These are phyloP conservation scores for Acleris cristana DNA, from an alignment of 2,888 invertebrate genomes.

Conservation along the genomic window DNA sequence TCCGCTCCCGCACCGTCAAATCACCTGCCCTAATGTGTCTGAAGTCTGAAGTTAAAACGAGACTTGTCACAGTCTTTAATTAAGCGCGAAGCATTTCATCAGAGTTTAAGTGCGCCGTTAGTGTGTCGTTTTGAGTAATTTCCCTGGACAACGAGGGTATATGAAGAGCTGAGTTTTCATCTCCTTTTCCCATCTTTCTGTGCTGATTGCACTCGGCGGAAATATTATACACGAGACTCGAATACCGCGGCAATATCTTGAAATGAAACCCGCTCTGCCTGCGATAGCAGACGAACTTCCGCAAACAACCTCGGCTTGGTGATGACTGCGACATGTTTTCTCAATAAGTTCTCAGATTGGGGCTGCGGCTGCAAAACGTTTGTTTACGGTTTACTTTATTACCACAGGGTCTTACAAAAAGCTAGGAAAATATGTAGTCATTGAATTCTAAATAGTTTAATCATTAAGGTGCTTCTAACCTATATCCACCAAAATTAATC, in stretches of 20 bases:
- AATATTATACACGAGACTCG: constrained; percentile 34
- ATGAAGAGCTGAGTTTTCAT: constrained; percentile 33
- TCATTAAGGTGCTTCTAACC: no score
- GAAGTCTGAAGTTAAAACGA: constrained; percentile 3
- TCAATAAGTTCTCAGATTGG: constrained; percentile 21
- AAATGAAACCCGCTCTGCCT: constrained; percentile 51
- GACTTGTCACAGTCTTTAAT: constrained; percentile 19
- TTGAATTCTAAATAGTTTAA: no score
- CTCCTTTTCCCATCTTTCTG: constrained; percentile 30
- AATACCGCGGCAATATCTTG: constrained; percentile 50
- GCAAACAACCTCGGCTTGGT: constrained; percentile 47
- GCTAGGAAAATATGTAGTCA: no score
- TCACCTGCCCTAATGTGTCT: background rate
- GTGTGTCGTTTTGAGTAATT: constrained; percentile 31
- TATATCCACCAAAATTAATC: no score
- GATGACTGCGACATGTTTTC: constrained; percentile 21
- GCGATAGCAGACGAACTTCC: constrained; percentile 48
- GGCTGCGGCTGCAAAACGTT: background rate
- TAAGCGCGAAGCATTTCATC: constrained; percentile 16
- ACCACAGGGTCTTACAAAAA: background rate
- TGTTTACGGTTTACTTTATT: background rate
- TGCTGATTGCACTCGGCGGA: constrained; percentile 34
- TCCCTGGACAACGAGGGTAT: constrained; percentile 33
- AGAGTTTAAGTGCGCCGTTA: constrained; percentile 26
- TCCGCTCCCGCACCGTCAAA: background rate